Evolutionary conservation across 2,113 vertebrate genomes (phyloP).

Genomic region (Meles meles): DNA sequence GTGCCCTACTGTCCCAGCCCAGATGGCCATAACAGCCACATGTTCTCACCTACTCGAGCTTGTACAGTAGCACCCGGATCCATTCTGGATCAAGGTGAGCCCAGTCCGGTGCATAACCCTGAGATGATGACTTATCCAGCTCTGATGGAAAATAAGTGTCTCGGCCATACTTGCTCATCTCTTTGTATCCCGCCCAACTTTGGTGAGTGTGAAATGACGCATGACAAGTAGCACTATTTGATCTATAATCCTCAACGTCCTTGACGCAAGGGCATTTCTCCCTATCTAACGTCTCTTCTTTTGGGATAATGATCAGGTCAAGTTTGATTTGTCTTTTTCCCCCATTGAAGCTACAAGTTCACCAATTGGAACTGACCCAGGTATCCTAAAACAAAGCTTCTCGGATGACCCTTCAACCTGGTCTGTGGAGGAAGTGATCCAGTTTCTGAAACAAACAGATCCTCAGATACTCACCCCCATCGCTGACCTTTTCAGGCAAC

Average conservation of each 20-base stretch:
- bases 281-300: background rate
- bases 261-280: background rate
- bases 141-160: background rate
- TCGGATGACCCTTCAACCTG: slow-evolving; percentile 87
- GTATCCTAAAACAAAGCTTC: slow-evolving; percentile 75
- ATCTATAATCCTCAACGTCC: background rate
- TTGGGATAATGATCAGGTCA: background rate
- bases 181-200: background rate
- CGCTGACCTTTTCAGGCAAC: slow-evolving; percentile 92
- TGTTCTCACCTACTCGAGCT: background rate
- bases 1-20: slow-evolving; percentile 2
- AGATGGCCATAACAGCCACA: background rate
- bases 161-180: slow-evolving; percentile 30
- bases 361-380: slow-evolving; percentile 84
- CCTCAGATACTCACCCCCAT: slow-evolving; percentile 88
- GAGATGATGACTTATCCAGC: background rate
- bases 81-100: background rate
- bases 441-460: slow-evolving; percentile 91
- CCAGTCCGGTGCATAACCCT: background rate
- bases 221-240: background rate
- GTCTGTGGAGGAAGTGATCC: slow-evolving; percentile 94
- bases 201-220: slow-evolving; percentile 70
- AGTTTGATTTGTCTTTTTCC: background rate
- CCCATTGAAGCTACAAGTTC: slow-evolving; percentile 87
- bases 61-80: background rate